Percentiles rank a stretch among this genome's conserved stretches.
Conservation (phyloP, 2,113 vertebrate species). For the Apaloderma vittatum region DNA sequence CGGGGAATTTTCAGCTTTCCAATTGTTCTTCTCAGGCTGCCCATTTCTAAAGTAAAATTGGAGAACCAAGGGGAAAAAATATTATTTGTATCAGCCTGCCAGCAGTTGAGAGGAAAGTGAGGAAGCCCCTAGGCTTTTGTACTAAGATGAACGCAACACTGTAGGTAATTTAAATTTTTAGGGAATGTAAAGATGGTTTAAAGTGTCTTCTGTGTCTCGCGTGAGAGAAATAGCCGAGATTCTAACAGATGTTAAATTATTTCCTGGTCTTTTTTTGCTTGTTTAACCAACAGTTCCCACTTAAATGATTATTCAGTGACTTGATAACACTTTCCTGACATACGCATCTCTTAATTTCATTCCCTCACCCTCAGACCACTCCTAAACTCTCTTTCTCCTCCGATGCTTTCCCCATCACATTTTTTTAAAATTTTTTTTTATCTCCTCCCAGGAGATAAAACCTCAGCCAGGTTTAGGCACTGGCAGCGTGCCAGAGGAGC, state of each 20-base stretch:
- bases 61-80: neutral
- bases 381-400: neutral
- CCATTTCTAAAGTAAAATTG: neutral
- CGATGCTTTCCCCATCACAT: neutral
- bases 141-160: neutral
- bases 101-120: neutral
- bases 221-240: neutral
- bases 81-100: neutral
- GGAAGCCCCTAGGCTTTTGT: neutral
- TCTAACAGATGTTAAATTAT: neutral
- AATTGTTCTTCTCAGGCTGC: fast-evolving
- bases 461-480: neutral
- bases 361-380: neutral
- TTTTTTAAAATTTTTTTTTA: neutral
- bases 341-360: neutral
- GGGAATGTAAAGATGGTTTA: neutral
- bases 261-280: neutral
- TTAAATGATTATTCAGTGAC: neutral
- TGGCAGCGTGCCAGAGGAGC: neutral
- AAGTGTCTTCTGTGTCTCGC: neutral
- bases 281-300: neutral
- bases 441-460: neutral
- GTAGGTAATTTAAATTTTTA: neutral
- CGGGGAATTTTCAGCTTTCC: neutral
- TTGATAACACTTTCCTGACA: fast-evolving